A percentile compares a stretch with the other conserved stretches of the same genome.
Conservation (phyloP, 2,797 vertebrate genomes). For the Cossypha polioptera region DNA sequence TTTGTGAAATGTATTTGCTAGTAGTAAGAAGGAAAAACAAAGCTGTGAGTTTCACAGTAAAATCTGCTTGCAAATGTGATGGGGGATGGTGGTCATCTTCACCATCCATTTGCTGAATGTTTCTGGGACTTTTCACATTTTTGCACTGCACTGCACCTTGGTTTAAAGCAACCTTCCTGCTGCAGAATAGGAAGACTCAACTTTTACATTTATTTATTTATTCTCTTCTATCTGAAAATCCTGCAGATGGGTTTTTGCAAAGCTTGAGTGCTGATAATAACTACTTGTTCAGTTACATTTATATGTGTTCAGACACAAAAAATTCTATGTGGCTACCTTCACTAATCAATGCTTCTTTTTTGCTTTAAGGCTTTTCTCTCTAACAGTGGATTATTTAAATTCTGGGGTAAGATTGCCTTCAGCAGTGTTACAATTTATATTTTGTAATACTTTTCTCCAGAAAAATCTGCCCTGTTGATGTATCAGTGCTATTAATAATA, state of each 20-base stretch:
- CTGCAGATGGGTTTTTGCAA: background rate
- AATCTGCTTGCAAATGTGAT: background rate
- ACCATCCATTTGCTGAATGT: background rate
- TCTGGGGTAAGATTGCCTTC: background rate
- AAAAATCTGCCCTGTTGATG: background rate
- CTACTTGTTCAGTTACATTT: background rate
- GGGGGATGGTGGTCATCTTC: background rate
- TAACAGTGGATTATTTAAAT: background rate
- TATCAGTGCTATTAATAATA: background rate
- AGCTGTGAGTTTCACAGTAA: background rate
- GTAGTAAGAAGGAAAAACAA: background rate
- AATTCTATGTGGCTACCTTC: background rate
- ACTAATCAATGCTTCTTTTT: background rate
- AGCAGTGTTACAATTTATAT: background rate
- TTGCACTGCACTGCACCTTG: background rate
- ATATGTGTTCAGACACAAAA: background rate
- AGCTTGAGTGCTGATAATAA: background rate
- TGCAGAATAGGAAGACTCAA: background rate
- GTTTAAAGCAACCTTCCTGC: background rate
- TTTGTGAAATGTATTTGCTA: background rate
- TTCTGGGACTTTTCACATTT: background rate
- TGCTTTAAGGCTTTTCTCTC: background rate
- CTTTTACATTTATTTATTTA: background rate
- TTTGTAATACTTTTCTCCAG: background rate
- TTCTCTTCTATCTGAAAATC: background rate